phyloP scores from a whole-genome alignment of 2,797 vertebrate species.

The Scomberomorus guttatus region DNA sequence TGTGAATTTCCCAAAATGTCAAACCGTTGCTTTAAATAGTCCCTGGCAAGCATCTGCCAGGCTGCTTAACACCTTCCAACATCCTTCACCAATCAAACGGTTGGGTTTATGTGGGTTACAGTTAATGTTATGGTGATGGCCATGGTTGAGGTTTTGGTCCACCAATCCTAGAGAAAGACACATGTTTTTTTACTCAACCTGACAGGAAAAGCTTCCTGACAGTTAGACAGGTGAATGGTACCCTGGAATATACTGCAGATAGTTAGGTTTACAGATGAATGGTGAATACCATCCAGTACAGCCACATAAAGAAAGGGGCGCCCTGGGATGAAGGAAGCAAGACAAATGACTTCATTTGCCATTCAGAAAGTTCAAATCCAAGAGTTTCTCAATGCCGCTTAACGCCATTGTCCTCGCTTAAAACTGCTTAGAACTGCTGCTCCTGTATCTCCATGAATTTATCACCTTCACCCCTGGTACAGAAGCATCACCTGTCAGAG shows the following conservation, averaged over 20 bases:
- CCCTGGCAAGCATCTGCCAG: slow-evolving; percentile 8
- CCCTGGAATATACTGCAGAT: slow-evolving; percentile 14
- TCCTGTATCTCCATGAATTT: slow-evolving; percentile 23
- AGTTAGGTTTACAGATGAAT: slow-evolving; percentile 42
- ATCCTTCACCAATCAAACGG: neutral
- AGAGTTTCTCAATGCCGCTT: slow-evolving; percentile 28
- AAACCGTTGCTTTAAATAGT: slow-evolving; percentile 22
- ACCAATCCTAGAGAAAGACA: slow-evolving; percentile 6
- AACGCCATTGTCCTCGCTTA: slow-evolving; percentile 11
- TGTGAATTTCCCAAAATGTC: neutral
- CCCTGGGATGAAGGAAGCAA: neutral
- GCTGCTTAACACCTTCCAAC: slow-evolving; percentile 10
- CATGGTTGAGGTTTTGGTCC: neutral
- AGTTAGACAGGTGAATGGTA: slow-evolving; percentile 10
- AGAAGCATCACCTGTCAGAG: slow-evolving; percentile 41
- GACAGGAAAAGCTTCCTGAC: slow-evolving; percentile 31
- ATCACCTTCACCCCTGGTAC: slow-evolving; percentile 12
- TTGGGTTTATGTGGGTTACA: slow-evolving; percentile 4
- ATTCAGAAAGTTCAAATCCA: slow-evolving; percentile 15
- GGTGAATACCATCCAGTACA: slow-evolving; percentile 2
- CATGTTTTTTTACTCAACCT: slow-evolving; percentile 8
- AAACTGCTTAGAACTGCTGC: slow-evolving; percentile 21
- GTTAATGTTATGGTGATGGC: neutral
- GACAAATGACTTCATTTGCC: slow-evolving; percentile 27
- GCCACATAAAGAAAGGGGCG: slow-evolving; percentile 18